Percentiles rank a stretch among this genome's conserved stretches.
Conservation (phyloP, 2,888 invertebrate species). For the Taphrorychus bicolor region DNA sequence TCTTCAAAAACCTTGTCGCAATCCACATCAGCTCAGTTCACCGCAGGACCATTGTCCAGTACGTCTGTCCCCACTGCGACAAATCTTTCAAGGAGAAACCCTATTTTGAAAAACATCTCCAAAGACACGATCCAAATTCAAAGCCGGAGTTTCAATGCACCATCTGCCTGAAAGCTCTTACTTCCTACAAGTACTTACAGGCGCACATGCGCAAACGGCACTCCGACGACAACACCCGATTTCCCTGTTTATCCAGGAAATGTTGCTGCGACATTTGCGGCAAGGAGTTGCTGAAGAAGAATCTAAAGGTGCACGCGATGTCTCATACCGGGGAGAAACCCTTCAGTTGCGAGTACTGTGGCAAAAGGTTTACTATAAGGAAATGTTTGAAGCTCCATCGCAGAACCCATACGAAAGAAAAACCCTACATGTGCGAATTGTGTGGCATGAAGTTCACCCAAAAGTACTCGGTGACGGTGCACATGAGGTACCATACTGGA, state of each 20-base stretch:
- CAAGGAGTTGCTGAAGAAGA: slow-evolving; percentile 53
- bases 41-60: slow-evolving; percentile 11
- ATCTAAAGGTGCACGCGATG: slow-evolving; percentile 54
- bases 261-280: slow-evolving; percentile 53
- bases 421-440: slow-evolving; percentile 65
- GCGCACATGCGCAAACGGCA: slow-evolving; percentile 35
- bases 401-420: slow-evolving; percentile 64
- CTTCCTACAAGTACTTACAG: slow-evolving; percentile 31
- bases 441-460: slow-evolving; percentile 68
- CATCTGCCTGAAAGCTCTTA: slow-evolving; percentile 29
- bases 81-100: slow-evolving; percentile 44
- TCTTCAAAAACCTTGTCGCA: slow-evolving; percentile 17
- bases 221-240: slow-evolving; percentile 9
- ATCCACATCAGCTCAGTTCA: slow-evolving; percentile 46
- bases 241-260: slow-evolving; percentile 29
- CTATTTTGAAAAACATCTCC: slow-evolving; percentile 44
- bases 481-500: slow-evolving; percentile 64
- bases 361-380: slow-evolving; percentile 55
- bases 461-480: slow-evolving; percentile 64
- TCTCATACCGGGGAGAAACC: slow-evolving; percentile 57
- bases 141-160: slow-evolving; percentile 34
- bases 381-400: slow-evolving; percentile 63
- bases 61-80: slow-evolving; percentile 40
- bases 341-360: slow-evolving; percentile 54
- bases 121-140: slow-evolving; percentile 44